Evolutionary conservation across 2,113 vertebrate genomes (phyloP).

Genomic region (Oncorhynchus nerka): DNA sequence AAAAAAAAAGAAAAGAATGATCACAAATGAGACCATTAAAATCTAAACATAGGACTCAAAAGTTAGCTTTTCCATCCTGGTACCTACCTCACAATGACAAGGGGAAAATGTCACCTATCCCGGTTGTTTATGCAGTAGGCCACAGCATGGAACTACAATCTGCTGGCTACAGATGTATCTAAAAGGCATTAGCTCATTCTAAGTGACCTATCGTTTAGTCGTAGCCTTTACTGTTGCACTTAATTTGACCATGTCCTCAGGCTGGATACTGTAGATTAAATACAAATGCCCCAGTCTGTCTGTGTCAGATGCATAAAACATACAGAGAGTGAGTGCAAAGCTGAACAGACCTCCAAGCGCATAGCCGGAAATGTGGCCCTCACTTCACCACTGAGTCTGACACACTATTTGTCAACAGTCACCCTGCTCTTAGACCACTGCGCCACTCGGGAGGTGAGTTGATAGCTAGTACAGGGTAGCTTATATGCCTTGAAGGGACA

Average conservation of each 20-base stretch:
- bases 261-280: neutral
- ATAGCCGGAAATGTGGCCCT: neutral
- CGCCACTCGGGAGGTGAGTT: neutral
- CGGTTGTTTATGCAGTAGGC: too few species aligned
- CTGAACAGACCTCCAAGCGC: too few species aligned
- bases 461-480: neutral
- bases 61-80: too few species aligned
- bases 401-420: neutral
- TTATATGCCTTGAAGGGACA: too few species aligned
- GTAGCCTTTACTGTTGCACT: neutral
- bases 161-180: neutral
- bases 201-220: neutral
- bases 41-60: too few species aligned
- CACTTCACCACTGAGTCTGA: slow-evolving; percentile 2
- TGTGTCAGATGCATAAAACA: neutral
- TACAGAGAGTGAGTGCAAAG: neutral
- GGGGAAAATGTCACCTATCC: too few species aligned
- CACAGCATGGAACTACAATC: too few species aligned
- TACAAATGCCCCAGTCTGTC: neutral
- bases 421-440: too few species aligned
- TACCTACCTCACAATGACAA: too few species aligned
- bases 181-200: neutral
- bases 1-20: too few species aligned
- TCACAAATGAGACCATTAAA: too few species aligned
- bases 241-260: neutral